Percentiles rank a stretch among this genome's conserved stretches.
These are phyloP conservation scores for Takifugu bimaculatus DNA, from an alignment of 2,113 vertebrate species.

Conservation along the genomic window DNA sequence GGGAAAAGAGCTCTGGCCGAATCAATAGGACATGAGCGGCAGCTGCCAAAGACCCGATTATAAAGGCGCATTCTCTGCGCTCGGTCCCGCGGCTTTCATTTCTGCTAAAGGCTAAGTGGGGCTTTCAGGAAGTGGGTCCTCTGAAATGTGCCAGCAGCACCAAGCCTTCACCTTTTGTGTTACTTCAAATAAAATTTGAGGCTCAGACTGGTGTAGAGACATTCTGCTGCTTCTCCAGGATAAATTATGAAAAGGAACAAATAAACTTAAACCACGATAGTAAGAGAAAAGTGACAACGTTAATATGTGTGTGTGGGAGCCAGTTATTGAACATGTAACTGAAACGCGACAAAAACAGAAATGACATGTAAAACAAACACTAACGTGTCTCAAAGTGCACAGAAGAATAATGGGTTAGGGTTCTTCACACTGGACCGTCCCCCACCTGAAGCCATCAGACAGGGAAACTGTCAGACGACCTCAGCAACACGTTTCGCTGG, in stretches of 20 bases:
- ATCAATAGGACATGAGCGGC: constrained; percentile 19
- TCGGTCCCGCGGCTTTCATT: not conserved
- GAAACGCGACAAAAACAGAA: too few species aligned
- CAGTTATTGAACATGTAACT: too few species aligned
- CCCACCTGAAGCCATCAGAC: constrained; percentile 33
- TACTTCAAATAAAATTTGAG: not conserved
- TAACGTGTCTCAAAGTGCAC: constrained; percentile 2
- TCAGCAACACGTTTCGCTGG: constrained; percentile 35
- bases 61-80: constrained; percentile 2
- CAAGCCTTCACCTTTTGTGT: not conserved
- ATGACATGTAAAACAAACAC: not conserved
- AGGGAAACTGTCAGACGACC: constrained; percentile 47
- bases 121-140: constrained; percentile 10
- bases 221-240: not conserved
- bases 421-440: constrained; percentile 23
- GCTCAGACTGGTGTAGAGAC: not conserved
- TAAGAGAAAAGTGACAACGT: too few species aligned
- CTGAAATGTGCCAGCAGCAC: constrained; percentile 1
- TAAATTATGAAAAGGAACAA: not conserved
- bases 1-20: constrained; percentile 9
- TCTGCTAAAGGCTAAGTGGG: constrained; percentile 4
- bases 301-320: too few species aligned
- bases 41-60: constrained; percentile 18
- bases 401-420: not conserved
- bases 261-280: not conserved